Evolutionary conservation across 2,797 vertebrate genomes (phyloP).

Genomic region (Schizopygopsis malacanthus): DNA sequence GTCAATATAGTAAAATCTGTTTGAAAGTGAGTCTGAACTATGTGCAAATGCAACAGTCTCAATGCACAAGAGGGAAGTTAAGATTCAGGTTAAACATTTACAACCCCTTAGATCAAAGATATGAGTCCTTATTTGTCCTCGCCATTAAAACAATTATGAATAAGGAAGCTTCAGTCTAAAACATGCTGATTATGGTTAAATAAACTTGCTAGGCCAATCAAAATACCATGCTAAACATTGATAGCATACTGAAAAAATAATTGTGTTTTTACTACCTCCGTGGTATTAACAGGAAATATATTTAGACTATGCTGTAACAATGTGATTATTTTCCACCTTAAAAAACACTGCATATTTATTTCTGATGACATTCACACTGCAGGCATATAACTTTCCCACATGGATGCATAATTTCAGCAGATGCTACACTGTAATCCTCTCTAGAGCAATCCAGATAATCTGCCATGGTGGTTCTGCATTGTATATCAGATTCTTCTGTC

Average conservation of each 20-base stretch:
- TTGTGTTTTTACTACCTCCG: background rate
- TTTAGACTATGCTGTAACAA: conserved; percentile 1
- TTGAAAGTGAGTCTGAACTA: background rate
- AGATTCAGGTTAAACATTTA: background rate
- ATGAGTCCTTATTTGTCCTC: background rate
- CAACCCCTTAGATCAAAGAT: background rate
- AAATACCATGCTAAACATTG: background rate
- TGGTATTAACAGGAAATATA: background rate
- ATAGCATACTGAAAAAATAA: background rate
- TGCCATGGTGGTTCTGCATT: conserved; percentile 34
- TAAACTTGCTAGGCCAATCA: background rate
- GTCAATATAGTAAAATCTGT: background rate
- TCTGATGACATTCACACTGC: conserved; percentile 36
- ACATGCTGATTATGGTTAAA: background rate
- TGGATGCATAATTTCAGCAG: conserved; percentile 28
- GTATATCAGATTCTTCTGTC: conserved; percentile 36
- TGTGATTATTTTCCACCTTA: background rate
- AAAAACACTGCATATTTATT: conserved; percentile 28
- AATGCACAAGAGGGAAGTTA: background rate
- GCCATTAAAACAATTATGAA: background rate
- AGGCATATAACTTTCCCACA: conserved; percentile 19
- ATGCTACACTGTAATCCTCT: conserved; percentile 48
- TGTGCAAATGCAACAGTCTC: background rate
- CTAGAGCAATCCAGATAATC: conserved; percentile 47
- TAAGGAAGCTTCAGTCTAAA: background rate